These are phyloP conservation scores for Rotaria macrura DNA, from an alignment of 2,888 invertebrate genomes.

Conservation along the genomic window DNA sequence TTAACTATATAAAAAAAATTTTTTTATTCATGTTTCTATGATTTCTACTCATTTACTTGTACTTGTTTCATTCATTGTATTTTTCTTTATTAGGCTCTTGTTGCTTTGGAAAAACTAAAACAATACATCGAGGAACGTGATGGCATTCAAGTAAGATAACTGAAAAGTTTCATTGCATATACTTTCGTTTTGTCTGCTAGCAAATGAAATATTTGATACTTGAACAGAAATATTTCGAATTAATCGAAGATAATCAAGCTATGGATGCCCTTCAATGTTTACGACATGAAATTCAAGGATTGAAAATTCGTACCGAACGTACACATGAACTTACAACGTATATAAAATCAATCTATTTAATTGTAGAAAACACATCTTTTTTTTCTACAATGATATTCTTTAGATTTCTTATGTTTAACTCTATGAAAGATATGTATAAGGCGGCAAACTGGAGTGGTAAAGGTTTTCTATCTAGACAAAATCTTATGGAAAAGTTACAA, in stretches of 20 bases:
- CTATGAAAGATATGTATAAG: slow-evolving; percentile 57
- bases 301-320: slow-evolving; percentile 82
- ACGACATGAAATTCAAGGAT: slow-evolving; percentile 83
- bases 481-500: slow-evolving; percentile 60
- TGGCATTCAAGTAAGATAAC: slow-evolving; percentile 45
- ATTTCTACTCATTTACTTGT: too few relatives aligned
- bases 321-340: slow-evolving; percentile 70
- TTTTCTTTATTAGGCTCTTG: slow-evolving; percentile 60
- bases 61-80: too few relatives aligned
- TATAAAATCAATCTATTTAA: too few relatives aligned
- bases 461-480: slow-evolving; percentile 63
- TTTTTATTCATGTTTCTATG: too few relatives aligned
- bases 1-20: too few relatives aligned
- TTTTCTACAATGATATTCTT: too few relatives aligned
- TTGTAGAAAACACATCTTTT: too few relatives aligned
- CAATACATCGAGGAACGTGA: slow-evolving; percentile 61
- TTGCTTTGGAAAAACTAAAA: slow-evolving; percentile 71
- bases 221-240: slow-evolving; percentile 93
- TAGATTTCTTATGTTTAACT: slow-evolving; percentile 77
- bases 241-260: slow-evolving; percentile 77
- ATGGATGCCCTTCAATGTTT: slow-evolving; percentile 86
- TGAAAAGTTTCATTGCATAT: not conserved
- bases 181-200: slow-evolving; percentile 27
- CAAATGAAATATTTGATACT: slow-evolving; percentile 91
- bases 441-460: slow-evolving; percentile 60